These are phyloP conservation scores for Fulmarus glacialis DNA, from an alignment of 2,113 vertebrate genomes.

Conservation along the genomic window DNA sequence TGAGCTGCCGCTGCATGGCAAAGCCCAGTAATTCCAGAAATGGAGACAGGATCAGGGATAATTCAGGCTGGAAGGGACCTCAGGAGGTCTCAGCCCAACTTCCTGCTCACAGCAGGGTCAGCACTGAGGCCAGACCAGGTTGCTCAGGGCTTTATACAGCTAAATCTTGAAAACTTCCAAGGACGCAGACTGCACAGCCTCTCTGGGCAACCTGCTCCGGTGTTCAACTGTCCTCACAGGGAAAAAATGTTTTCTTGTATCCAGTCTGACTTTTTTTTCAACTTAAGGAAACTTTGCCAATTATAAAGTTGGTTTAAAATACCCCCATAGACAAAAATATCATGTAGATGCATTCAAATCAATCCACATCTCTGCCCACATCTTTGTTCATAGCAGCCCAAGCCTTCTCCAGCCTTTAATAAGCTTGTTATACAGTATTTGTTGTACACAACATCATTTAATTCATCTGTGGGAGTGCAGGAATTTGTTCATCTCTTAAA, in stretches of 20 bases:
- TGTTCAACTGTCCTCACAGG: neutral
- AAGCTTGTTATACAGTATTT: slow-evolving; percentile 25
- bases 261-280: neutral
- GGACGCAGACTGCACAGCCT: neutral
- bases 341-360: neutral
- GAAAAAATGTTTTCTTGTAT: neutral
- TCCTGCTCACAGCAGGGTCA: neutral
- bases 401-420: neutral
- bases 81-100: neutral
- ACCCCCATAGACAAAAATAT: neutral
- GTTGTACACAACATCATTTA: neutral
- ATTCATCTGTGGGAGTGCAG: neutral
- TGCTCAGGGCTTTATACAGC: neutral
- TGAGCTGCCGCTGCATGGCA: neutral
- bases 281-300: neutral
- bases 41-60: neutral
- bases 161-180: neutral
- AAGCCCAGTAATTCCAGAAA: neutral
- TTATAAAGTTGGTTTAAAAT: neutral
- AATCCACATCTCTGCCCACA: slow-evolving; percentile 9
- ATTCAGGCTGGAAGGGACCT: neutral
- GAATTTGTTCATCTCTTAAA: neutral
- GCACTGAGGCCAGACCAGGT: neutral
- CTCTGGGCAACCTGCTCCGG: neutral
- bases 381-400: neutral